Evolutionary conservation across 2,888 invertebrate species (phyloP).

Genomic region (Temnothorax unifasciatus): DNA sequence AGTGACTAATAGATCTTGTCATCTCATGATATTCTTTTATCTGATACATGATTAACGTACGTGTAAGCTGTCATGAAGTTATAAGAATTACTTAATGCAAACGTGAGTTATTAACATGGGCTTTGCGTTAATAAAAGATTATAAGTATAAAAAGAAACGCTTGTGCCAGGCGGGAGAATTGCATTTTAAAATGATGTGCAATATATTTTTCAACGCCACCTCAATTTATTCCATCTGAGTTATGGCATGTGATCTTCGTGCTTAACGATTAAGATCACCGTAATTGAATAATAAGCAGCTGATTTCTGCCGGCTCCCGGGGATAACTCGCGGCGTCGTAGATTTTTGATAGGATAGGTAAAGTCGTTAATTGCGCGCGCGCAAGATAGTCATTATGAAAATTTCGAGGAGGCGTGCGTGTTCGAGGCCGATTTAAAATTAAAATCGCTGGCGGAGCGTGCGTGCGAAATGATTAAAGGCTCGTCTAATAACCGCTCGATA

Average conservation of each 20-base stretch:
- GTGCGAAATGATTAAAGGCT: constrained; percentile 44
- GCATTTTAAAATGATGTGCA: constrained; percentile 20
- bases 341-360: constrained; percentile 52
- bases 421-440: constrained; percentile 43
- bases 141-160: background rate
- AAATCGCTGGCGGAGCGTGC: constrained; percentile 34
- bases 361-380: constrained; percentile 43
- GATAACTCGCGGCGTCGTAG: constrained; percentile 29
- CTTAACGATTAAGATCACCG: constrained; percentile 14
- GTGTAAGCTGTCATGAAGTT: constrained; percentile 1
- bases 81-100: background rate
- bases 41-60: constrained; percentile 8
- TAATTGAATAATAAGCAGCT: constrained; percentile 48
- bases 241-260: background rate
- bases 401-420: constrained; percentile 34
- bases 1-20: background rate
- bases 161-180: background rate
- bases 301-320: constrained; percentile 16
- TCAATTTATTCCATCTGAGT: constrained; percentile 4
- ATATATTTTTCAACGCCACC: constrained; percentile 31
- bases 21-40: constrained; percentile 7
- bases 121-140: constrained; percentile 24
- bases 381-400: constrained; percentile 44
- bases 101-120: constrained; percentile 19
- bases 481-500: constrained; percentile 48